Conservation (phyloP, 2,113 vertebrate species). For the Bombycilla garrulus region DNA sequence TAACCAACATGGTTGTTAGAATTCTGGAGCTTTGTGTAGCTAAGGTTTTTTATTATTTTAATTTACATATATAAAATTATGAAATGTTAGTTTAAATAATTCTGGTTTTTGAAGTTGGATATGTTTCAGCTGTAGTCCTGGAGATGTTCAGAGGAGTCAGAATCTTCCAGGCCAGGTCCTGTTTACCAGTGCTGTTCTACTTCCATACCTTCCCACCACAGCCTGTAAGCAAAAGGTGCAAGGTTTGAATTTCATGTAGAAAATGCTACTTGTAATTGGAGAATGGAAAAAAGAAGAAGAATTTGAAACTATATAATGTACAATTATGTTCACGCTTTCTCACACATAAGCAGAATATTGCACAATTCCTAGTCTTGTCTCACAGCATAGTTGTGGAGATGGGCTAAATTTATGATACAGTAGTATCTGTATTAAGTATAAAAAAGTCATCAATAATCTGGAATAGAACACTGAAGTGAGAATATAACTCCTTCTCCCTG, state of each 20-base stretch:
- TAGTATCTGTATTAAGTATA: background rate
- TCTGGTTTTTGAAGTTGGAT: background rate
- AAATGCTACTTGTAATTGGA: background rate
- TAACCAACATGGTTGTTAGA: background rate
- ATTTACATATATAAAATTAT: background rate
- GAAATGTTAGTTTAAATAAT: background rate
- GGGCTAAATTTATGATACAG: background rate
- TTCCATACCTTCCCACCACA: background rate
- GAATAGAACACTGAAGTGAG: background rate
- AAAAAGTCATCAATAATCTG: background rate
- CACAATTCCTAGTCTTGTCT: background rate
- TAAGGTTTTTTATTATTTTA: background rate
- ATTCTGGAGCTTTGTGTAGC: background rate
- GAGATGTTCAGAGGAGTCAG: background rate
- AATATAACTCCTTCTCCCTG: background rate
- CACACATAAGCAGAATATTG: background rate
- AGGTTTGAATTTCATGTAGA: background rate
- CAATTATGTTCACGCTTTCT: fast-evolving
- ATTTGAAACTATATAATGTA: background rate
- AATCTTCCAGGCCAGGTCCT: background rate
- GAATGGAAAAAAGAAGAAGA: background rate
- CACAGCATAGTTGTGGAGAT: background rate
- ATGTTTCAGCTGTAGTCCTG: background rate
- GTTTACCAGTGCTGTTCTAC: background rate
- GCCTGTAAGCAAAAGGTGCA: background rate